Percentiles rank a stretch among this genome's conserved stretches.
Conservation (phyloP, 92 coral and sea anemone genomes). For the Micromussa lordhowensis region DNA sequence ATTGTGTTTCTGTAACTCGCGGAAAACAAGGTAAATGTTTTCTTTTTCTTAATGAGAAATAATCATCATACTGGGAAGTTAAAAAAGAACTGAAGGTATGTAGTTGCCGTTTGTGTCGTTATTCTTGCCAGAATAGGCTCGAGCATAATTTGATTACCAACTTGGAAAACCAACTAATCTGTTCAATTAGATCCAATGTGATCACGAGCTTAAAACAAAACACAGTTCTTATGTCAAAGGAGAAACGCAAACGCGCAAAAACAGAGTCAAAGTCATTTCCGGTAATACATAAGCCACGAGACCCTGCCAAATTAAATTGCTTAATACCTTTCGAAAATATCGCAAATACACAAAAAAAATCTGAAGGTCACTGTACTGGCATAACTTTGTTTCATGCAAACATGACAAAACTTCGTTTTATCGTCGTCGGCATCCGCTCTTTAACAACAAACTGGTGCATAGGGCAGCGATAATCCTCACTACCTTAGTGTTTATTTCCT, state of each 20-base stretch:
- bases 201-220: background rate
- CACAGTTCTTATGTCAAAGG: background rate
- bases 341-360: background rate
- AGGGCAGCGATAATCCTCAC: slow-evolving; percentile 8
- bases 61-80: too few species aligned
- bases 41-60: too few species aligned
- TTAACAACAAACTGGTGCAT: background rate
- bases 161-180: background rate
- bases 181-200: background rate
- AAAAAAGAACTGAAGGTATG: background rate
- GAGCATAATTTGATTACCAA: background rate
- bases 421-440: background rate
- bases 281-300: background rate
- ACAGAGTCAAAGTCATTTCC: background rate
- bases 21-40: too few species aligned
- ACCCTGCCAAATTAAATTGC: background rate
- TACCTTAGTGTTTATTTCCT: background rate
- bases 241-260: background rate
- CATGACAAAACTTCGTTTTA: background rate
- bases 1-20: too few species aligned
- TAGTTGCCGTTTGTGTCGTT: background rate
- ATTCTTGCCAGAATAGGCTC: background rate
- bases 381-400: background rate
- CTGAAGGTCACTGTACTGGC: background rate
- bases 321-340: background rate